phyloP scores from a whole-genome alignment of 2,888 invertebrate species.

The Napeogenes inachia region DNA sequence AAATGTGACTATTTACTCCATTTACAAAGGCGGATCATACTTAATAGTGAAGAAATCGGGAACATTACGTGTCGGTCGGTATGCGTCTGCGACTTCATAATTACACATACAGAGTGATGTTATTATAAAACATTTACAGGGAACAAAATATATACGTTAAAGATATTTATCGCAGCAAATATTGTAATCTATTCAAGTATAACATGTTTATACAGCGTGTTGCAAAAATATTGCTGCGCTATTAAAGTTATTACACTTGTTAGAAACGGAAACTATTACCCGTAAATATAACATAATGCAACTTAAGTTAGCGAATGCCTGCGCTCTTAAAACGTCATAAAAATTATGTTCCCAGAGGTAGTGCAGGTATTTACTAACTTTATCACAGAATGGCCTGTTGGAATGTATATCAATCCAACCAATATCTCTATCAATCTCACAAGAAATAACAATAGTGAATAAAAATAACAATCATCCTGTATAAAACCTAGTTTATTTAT shows the following conservation, averaged over 20 bases:
- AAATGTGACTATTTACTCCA: constrained; percentile 14
- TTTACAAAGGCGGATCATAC: constrained; percentile 24
- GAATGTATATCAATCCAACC: constrained; percentile 17
- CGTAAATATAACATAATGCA: neutral
- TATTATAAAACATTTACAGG: neutral
- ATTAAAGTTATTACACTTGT: constrained; percentile 4
- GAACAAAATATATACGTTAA: neutral
- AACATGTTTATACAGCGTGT: too few relatives aligned
- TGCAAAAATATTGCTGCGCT: too few relatives aligned
- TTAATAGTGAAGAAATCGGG: constrained; percentile 31
- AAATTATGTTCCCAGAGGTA: neutral
- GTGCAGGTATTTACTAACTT: neutral
- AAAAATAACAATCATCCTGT: constrained; percentile 48
- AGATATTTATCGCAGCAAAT: neutral
- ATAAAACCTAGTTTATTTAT: constrained; percentile 70
- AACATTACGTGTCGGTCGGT: constrained; percentile 58
- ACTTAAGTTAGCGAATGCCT: neutral
- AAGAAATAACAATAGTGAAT: constrained; percentile 12
- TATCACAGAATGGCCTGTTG: constrained; percentile 8
- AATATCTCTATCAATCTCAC: constrained; percentile 20
- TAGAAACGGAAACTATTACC: neutral
- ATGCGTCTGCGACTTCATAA: constrained; percentile 58
- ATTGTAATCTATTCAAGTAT: neutral
- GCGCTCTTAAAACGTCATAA: constrained; percentile 1
- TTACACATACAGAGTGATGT: constrained; percentile 47